Percentiles rank a stretch among this genome's conserved stretches.
These are phyloP conservation scores for Calyptommatus sinebrachiatus DNA, from an alignment of 2,113 vertebrate genomes.

Conservation along the genomic window DNA sequence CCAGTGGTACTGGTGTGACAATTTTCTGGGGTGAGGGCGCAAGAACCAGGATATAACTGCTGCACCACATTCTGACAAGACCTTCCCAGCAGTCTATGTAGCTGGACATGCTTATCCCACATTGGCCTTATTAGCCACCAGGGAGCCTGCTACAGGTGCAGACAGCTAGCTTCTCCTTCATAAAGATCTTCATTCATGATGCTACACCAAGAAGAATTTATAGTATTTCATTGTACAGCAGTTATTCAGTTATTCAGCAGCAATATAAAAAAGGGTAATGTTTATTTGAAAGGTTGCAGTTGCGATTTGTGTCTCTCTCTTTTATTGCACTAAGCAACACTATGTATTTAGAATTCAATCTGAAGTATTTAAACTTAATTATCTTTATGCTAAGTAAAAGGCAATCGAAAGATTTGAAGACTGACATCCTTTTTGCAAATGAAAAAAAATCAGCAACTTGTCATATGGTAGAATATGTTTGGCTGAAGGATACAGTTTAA, in stretches of 20 bases:
- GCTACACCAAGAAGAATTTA: neutral
- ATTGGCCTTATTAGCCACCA: no score
- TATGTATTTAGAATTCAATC: neutral
- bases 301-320: conserved; percentile 13
- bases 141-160: no score
- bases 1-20: no score
- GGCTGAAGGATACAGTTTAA: neutral
- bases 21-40: no score
- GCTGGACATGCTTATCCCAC: no score
- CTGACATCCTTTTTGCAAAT: conserved; percentile 25
- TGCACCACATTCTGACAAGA: no score
- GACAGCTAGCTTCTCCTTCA: no score
- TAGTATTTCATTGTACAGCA: conserved; percentile 22
- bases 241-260: conserved; percentile 4
- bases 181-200: no score
- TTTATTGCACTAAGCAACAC: neutral
- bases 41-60: no score
- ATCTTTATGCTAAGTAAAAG: neutral
- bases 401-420: conserved; percentile 17
- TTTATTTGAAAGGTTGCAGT: conserved; percentile 27
- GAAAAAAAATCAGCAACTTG: conserved; percentile 1
- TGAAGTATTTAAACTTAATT: conserved; percentile 13
- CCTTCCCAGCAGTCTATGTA: no score
- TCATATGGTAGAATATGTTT: neutral
- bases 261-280: conserved; percentile 21